A percentile compares a stretch with the other conserved stretches of the same genome.
Conservation (phyloP, 1,140 invertebrate species). For the Drosophila teissieri region DNA sequence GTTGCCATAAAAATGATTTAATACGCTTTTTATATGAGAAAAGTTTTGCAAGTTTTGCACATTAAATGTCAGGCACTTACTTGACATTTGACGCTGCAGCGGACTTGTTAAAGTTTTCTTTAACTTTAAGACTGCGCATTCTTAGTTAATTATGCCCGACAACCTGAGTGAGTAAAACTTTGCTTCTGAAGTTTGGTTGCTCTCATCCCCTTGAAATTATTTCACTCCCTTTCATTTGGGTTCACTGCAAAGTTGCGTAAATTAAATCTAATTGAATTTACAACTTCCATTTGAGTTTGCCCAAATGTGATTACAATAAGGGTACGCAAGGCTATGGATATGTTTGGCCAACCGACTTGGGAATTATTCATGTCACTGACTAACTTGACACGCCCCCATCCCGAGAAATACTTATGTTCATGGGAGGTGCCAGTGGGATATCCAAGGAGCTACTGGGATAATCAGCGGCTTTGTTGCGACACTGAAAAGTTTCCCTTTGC, state of each 20-base stretch:
- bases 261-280: constrained; percentile 68
- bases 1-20: constrained; percentile 64
- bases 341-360: constrained; percentile 44
- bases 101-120: constrained; percentile 50
- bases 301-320: constrained; percentile 61
- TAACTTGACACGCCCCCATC: constrained; percentile 35
- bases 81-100: constrained; percentile 51
- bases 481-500: constrained; percentile 48
- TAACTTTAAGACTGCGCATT: constrained; percentile 49
- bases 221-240: constrained; percentile 13
- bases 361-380: constrained; percentile 64
- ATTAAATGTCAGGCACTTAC: constrained; percentile 54
- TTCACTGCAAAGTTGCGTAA: constrained; percentile 52
- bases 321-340: constrained; percentile 47
- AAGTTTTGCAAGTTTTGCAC: constrained; percentile 67
- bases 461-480: constrained; percentile 57
- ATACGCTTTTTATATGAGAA: constrained; percentile 67
- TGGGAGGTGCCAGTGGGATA: constrained; percentile 10
- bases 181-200: constrained; percentile 30
- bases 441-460: constrained; percentile 42
- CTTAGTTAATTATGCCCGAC: constrained; percentile 51
- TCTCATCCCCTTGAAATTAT: background rate
- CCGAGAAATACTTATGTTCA: no score
- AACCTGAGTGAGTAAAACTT: constrained; percentile 38
- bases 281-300: constrained; percentile 54